Base-by-base conservation (phyloP, 1,140 invertebrate genomes). In the Formica exsecta region DNA sequence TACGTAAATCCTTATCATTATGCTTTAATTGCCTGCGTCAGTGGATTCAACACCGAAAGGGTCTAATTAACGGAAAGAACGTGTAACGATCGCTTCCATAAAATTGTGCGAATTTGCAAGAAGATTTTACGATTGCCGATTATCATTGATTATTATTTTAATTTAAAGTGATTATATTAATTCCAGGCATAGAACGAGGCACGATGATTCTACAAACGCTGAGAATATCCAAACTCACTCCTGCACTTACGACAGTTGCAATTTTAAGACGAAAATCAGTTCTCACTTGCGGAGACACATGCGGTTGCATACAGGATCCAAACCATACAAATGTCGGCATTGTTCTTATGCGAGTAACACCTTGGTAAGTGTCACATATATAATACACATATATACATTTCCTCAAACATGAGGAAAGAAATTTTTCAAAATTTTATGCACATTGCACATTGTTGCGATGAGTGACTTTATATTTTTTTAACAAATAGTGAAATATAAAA, bases 291-390 rank as follows among this genome's bases (percentile, higher is more conserved):
- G 96, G 83, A 95, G 98, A 74, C 98, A 99, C 93, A 95, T 97
- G 92, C 96, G 97, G 8, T 95, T 97, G 32, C 98, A 98, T 91
- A 97, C 97, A 11, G 97, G 98, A 0, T 96, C 97, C 75, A 97
- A 98, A 92, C 98, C 98, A 0, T 99, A 97, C 95, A 96, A 96
- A 87, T 99, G 98, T 94, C 97, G 97, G 7, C 96, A 98, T 93
- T 98, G 98, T 92, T 77, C 94, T 22, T 98, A 98, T 90, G 96
- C 96, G 1, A 98, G 98, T 92, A 98, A 97, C 87, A 97, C 96
- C 89, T 92, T 97, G 95, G 96, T 97, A 95, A 96, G 95, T 9
- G n/a, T 41, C 7, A 41, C n/a, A 11, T 3, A 68, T 68, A 16
- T 25, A 22, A 32, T 32, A 38, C 0, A 38, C 38, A 38, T 4